These are phyloP conservation scores for Novumbra hubbsi DNA, from an alignment of 2,797 vertebrate genomes.

Conservation along the genomic window DNA sequence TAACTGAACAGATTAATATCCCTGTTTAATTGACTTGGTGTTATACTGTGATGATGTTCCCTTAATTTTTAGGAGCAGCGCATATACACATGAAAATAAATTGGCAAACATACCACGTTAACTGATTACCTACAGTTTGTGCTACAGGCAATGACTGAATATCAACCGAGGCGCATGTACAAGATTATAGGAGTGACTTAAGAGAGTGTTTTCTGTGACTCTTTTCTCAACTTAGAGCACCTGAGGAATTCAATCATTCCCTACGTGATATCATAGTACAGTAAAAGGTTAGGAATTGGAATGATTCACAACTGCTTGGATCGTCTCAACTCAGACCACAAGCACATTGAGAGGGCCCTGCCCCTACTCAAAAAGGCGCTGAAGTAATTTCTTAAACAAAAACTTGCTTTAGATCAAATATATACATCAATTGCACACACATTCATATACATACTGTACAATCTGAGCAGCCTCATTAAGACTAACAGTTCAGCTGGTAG, in stretches of 20 bases:
- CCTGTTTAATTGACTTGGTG: too few species aligned
- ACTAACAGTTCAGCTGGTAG: too few species aligned
- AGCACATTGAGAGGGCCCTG: conserved; percentile 15
- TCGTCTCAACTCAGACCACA: background rate
- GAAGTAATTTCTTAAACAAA: background rate
- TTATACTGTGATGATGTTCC: too few species aligned
- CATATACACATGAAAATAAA: too few species aligned
- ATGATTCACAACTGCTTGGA: conserved; percentile 18
- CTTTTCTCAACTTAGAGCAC: background rate
- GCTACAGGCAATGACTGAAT: background rate
- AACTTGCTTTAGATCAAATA: conserved; percentile 27
- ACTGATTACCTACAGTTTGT: background rate
- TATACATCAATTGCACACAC: conserved; percentile 46
- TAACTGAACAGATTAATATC: too few species aligned
- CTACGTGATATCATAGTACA: background rate
- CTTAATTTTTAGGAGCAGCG: too few species aligned
- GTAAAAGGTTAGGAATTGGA: conserved; percentile 16
- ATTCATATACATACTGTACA: conserved; percentile 50
- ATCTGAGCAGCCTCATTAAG: conserved; percentile 25
- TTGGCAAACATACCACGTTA: too few species aligned
- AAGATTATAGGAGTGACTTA: background rate
- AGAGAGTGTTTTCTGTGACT: background rate
- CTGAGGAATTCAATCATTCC: background rate
- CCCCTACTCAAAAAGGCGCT: conserved; percentile 23
- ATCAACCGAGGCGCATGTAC: background rate